Base-by-base conservation (phyloP, 2,113 vertebrate species). In the Balaenoptera acutorostrata region DNA sequence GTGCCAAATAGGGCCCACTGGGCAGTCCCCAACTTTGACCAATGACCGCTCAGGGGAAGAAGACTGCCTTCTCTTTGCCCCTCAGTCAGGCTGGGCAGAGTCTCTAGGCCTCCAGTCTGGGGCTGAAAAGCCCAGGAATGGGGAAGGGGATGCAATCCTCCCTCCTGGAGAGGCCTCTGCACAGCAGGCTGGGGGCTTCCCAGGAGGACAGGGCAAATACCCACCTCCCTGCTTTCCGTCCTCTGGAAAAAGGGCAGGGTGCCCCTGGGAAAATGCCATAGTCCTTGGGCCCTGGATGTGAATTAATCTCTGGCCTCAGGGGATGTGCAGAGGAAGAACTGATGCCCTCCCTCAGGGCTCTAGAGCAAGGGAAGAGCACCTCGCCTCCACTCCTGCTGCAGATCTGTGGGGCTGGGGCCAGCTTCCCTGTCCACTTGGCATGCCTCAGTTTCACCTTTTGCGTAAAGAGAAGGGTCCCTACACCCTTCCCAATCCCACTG, bases 361-460 rank as follows among this genome's bases (percentile, higher is more conserved):
- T 4, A 52, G 46, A 49, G 49, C 77, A 69, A 68, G 77, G 82
- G 63, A 78, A 64, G 46, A 46, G 21, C 89, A 94, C 92, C 85
- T 95, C 88, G 74, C 36, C 69, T 83, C 83, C 36, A 49, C 21
- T 75, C 69, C 69, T 90, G 87, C 61, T 75, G 12, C 14, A 6
- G n/a, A 57, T 41, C 55, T 52, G 0, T 41, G 59, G 29, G 41
- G 39, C 66, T 63, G 71, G 11, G 59, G 18, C 72, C 33, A 61
- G n/a, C 20, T 27, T 85, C 77, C 90, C 85, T 82, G 23, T 71
- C 69, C 27, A 44, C 15, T 27, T 1, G 2, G 20, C 36, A 27
- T 81, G 75, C 71, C 84, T 96, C 75, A 46, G 71, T 93, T 83
- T 83, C 57, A 55, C 55, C 78, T 86, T 96, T 39, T 78, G 46